Conservation (phyloP, 1,140 invertebrate species). For the Drosophila takahashii region DNA sequence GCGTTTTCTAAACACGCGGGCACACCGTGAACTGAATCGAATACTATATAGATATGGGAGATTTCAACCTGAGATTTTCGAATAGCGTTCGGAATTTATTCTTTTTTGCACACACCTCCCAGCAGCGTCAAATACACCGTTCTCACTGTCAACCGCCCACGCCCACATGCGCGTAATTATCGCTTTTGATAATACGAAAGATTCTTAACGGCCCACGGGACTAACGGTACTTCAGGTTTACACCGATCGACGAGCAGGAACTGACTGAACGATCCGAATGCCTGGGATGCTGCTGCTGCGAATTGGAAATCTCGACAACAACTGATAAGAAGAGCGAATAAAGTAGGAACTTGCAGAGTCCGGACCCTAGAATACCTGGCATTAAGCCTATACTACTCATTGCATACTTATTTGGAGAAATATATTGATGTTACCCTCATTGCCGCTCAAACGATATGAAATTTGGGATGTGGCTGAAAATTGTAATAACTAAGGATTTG, state of each 20-base stretch:
- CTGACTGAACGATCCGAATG: slow-evolving; percentile 65
- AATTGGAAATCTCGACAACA: slow-evolving; percentile 75
- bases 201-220: slow-evolving; percentile 14
- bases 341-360: not conserved
- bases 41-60: slow-evolving; percentile 10
- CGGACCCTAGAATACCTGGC: slow-evolving; percentile 1
- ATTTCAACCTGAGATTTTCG: slow-evolving; percentile 6
- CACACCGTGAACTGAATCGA: slow-evolving; percentile 47
- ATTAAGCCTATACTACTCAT: no score
- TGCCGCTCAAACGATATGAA: no score
- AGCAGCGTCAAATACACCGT: slow-evolving; percentile 23
- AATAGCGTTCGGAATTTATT: not conserved
- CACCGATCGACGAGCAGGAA: slow-evolving; percentile 74
- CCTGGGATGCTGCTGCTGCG: slow-evolving; percentile 52
- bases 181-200: slow-evolving; percentile 52
- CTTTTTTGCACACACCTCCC: slow-evolving; percentile 31
- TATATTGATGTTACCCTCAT: no score
- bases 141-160: slow-evolving; percentile 18
- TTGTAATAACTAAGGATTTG: not conserved
- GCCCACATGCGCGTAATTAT: slow-evolving; percentile 12
- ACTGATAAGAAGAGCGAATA: slow-evolving; percentile 61
- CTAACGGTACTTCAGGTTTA: slow-evolving; percentile 41
- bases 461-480: no score
- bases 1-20: slow-evolving; percentile 74
- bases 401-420: not conserved